Conservation (phyloP, 2,113 vertebrate species). For the Colistium nudipinnis region DNA sequence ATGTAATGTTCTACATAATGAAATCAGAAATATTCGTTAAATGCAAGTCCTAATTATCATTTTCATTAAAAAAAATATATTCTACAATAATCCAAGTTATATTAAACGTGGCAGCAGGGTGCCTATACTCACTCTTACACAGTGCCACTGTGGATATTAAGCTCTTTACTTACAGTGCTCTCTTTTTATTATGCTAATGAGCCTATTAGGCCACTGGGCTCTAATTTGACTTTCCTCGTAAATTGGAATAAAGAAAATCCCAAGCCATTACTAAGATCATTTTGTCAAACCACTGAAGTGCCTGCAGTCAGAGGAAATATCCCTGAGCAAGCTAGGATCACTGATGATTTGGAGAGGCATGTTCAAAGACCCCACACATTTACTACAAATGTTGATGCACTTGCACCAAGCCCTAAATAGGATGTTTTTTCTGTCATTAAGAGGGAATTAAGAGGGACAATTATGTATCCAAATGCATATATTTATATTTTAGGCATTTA, state of each 20-base stretch:
- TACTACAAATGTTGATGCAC: conserved; percentile 2
- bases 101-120: conserved; percentile 56
- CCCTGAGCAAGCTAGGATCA: conserved; percentile 23
- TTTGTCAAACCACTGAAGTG: conserved; percentile 35
- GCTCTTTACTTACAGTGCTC: conserved; percentile 50
- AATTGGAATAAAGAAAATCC: conserved; percentile 63
- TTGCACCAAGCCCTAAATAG: not conserved
- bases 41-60: conserved; percentile 10
- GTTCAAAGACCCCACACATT: conserved; percentile 13
- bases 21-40: not conserved
- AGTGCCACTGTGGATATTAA: conserved; percentile 60
- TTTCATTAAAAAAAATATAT: conserved; percentile 9
- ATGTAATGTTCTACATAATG: too few relatives aligned
- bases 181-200: conserved; percentile 66
- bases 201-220: conserved; percentile 50
- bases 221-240: conserved; percentile 46
- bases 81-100: conserved; percentile 34
- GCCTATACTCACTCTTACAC: conserved; percentile 40
- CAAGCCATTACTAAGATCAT: conserved; percentile 46
- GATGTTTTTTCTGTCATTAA: conserved; percentile 4
- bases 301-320: conserved; percentile 57
- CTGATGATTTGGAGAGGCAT: conserved; percentile 31
- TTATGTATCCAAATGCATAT: conserved; percentile 9
- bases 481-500: conserved; percentile 6
- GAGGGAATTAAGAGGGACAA: not conserved